Evolutionary conservation across 2,797 vertebrate species (phyloP), one percentile per base, ranked within the genome.

Genomic region (Catamblyrhynchus diadema): DNA sequence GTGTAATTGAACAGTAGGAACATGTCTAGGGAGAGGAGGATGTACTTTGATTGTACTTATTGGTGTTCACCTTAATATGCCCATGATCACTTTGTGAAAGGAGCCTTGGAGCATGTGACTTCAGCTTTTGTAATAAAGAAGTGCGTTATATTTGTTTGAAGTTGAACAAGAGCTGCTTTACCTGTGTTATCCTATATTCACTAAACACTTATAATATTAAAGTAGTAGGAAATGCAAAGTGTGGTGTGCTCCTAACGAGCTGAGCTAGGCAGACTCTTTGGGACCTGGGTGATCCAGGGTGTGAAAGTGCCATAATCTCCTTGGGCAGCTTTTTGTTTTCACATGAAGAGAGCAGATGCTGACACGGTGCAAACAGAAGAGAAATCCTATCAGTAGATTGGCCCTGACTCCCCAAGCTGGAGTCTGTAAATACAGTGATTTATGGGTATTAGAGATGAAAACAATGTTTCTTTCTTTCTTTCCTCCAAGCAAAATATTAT

Each of bases 251-350:
- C 71, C 1, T 64, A 64, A 48, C 0, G 18, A 65, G 64, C 85
- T 51, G 77, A 84, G 23, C 41, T 18, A 8, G 70, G 56, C 81
- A 81, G 62, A 15, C 47, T 61, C 39, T 65, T 54, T 77, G 69
- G 83, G 93, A 51, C 22, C 20, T 16, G 86, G 17, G 69, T 85
- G 61, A 61, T 86, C 69, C 69, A 62, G 50, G 71, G 66, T 90
- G 71, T 92, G 91, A 89, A 94, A 91, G 81, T 75, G 62, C 70
- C 90, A 2, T 84, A 42, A 73, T 88, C 82, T 94, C 72, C 90
- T 94, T 83, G 81, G 82, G 77, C 87, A 88, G 87, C 80, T 94
- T 93, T 92, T 72, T 93, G 70, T 86, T 93, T 86, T 84, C 87
- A 64, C 67, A 19, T 22, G 65, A 84, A 83, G 48, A 91, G 54